These are phyloP conservation scores for Pachyramphus minor DNA, from an alignment of 2,113 vertebrate genomes.

Conservation along the genomic window DNA sequence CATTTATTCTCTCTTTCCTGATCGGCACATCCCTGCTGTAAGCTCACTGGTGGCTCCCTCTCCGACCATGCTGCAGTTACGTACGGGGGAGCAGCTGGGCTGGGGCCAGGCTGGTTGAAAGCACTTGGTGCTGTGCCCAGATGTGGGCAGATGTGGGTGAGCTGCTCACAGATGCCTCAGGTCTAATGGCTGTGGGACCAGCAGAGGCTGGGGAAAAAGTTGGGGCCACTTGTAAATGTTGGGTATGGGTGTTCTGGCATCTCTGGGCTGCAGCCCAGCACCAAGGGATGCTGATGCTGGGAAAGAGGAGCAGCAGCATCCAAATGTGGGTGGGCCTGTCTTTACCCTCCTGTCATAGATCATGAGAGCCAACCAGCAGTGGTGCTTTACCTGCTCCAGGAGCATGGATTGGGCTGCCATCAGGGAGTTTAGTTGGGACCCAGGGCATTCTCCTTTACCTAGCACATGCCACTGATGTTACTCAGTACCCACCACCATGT, in stretches of 20 bases:
- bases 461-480: rapidly evolving
- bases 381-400: background rate
- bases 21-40: no score
- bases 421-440: rapidly evolving
- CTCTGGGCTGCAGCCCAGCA: background rate
- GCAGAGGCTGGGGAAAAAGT: background rate
- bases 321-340: background rate
- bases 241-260: background rate
- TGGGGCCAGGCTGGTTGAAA: background rate
- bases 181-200: rapidly evolving
- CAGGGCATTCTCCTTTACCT: background rate
- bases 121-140: background rate
- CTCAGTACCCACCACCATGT: rapidly evolving
- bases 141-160: background rate
- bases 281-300: background rate
- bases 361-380: rapidly evolving
- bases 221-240: background rate
- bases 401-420: background rate
- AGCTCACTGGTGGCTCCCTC: background rate
- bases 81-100: background rate
- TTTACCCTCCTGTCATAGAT: rapidly evolving
- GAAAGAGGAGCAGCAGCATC: background rate
- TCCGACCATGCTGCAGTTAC: rapidly evolving
- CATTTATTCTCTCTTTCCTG: background rate
- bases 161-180: background rate